Percentiles rank a stretch among this genome's conserved stretches.
phyloP scores from a whole-genome alignment of 37 sponge, comb jelly and placozoan genomes.

The Diacarnus erythraeanus region DNA sequence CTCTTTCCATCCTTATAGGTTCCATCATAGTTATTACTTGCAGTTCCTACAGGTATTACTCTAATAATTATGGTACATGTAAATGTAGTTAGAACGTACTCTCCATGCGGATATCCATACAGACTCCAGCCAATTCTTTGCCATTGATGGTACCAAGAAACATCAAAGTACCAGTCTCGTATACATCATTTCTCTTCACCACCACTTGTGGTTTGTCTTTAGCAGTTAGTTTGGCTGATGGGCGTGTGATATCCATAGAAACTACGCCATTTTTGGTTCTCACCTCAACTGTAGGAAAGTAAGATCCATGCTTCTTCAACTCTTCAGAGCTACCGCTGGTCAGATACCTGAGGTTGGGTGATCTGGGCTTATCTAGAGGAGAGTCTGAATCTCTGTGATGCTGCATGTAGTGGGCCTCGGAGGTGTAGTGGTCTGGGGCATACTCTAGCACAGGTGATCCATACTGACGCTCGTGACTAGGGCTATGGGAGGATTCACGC shows the following conservation, averaged over 20 bases:
- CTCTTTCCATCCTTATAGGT: slow-evolving; percentile 40
- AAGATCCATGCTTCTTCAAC: background rate
- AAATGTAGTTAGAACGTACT: slow-evolving; percentile 31
- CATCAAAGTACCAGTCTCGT: slow-evolving; percentile 24
- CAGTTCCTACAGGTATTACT: background rate
- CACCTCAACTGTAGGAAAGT: slow-evolving; percentile 11
- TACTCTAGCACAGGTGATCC: background rate
- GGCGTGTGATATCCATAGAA: slow-evolving; percentile 5
- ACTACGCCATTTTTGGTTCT: slow-evolving; percentile 13
- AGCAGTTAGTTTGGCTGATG: background rate
- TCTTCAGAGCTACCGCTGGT: background rate
- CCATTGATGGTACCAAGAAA: slow-evolving; percentile 14
- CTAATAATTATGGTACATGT: background rate
- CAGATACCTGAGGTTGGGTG: background rate
- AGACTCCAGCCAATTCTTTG: slow-evolving; percentile 36
- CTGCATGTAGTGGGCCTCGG: background rate
- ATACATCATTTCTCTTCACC: slow-evolving; percentile 34
- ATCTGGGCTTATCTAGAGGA: background rate
- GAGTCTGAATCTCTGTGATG: background rate
- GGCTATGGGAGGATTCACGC: background rate
- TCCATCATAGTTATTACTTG: too few relatives aligned
- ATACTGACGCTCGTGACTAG: background rate
- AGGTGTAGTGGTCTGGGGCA: background rate
- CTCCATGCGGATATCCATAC: slow-evolving; percentile 19
- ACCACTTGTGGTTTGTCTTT: slow-evolving; percentile 39